Evolutionary conservation across 2,888 invertebrate genomes (phyloP), one percentile per base, ranked within the genome.

Genomic region (Cantharis flavilabris): DNA sequence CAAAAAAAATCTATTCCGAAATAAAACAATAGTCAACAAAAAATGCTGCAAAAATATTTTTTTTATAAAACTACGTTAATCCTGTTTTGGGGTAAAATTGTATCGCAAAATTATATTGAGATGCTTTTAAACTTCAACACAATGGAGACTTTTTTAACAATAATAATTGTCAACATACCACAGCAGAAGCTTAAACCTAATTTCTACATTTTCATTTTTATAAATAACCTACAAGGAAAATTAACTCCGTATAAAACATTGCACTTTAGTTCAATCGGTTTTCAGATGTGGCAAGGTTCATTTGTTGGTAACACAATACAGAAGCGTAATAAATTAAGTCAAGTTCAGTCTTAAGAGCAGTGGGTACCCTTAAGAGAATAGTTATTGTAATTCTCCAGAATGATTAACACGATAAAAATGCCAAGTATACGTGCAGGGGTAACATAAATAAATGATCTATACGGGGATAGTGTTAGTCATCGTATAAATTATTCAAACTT

Each of bases 401-500:
- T 67, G 65, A 67, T 67, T 67, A 67, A 67, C 65, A 67, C 20
- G 65, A 67, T 67, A 67, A 67, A 67, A 67, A 67, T 67, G 14
- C 65, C 65, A 67, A 67, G 65, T 18, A 14, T 67, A 26, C 65
- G 65, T 67, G 65, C 65, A 67, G 65, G 65, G 23, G 20, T 18
- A 67, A 70, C 20, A 70, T 62, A 30, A 49, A 33, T 70, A 49
- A 49, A 70, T 33, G 62, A 70, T 62, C 26, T 70, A 70, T 70
- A 49, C 33, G 23, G 20, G 70, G 70, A 49, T 23, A 16, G 62
- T n/a, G 70, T 70, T 76, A 76, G 76, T 76, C 76, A 76, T 76
- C 76, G 69, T 63, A 20, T 76, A 72, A 76, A 76, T 76, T 76
- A 76, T 76, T 76, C 76, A 76, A 62, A 72, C 63, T 20, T 28